Conservation (phyloP, 2,888 invertebrate species). For the Chrysomela aeneicollis region DNA sequence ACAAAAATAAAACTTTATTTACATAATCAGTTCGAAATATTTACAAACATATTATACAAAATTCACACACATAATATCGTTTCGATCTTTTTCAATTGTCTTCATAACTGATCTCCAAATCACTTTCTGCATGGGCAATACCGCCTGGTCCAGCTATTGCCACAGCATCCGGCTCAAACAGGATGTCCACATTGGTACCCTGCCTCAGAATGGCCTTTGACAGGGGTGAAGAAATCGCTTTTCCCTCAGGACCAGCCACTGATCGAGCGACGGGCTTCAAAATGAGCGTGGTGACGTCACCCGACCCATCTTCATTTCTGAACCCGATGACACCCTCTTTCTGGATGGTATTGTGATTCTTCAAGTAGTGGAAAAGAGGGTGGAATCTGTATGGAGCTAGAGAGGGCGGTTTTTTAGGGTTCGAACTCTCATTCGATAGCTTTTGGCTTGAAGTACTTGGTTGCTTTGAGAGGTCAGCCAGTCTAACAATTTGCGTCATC, state of each 20-base stretch:
- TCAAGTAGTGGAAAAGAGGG: conserved; percentile 55
- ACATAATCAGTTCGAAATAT: conserved; percentile 17
- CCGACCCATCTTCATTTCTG: conserved; percentile 41
- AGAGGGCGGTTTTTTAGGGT: conserved; percentile 27
- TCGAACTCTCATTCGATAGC: neutral
- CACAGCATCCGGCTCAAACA: conserved; percentile 73
- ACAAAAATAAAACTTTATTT: conserved; percentile 20
- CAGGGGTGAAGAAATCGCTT: conserved; percentile 74
- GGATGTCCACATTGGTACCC: conserved; percentile 69
- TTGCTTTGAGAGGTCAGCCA: conserved; percentile 20
- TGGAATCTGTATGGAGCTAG: conserved; percentile 52
- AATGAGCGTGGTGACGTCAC: conserved; percentile 60
- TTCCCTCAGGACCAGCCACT: conserved; percentile 70
- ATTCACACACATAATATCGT: neutral
- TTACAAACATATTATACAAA: conserved; percentile 8
- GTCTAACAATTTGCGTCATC: conserved; percentile 27
- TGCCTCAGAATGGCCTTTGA: conserved; percentile 71
- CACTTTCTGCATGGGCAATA: conserved; percentile 78
- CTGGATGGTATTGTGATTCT: conserved; percentile 52
- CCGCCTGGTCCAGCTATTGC: conserved; percentile 81
- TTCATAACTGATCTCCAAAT: conserved; percentile 65
- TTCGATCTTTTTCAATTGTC: conserved; percentile 33
- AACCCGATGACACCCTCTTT: conserved; percentile 50
- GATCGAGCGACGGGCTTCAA: conserved; percentile 74
- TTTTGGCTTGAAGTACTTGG: conserved; percentile 4